Percentiles rank a stretch among this genome's conserved stretches.
Conservation (phyloP, 2,888 invertebrate species). For the Parascotia fuliginaria region DNA sequence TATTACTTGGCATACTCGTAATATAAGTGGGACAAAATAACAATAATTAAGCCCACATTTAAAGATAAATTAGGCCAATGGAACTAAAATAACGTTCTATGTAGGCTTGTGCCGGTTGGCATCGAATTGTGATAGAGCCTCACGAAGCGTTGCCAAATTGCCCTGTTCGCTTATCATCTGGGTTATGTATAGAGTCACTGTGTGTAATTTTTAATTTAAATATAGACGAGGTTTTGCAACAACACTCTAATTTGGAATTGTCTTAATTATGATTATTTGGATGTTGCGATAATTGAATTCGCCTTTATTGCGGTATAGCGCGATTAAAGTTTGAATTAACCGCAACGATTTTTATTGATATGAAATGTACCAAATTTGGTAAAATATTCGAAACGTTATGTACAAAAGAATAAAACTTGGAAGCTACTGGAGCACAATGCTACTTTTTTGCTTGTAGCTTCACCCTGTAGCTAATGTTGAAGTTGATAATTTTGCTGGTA, state of each 20-base stretch:
- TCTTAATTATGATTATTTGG: slow-evolving; percentile 11
- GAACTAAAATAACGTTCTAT: slow-evolving; percentile 66
- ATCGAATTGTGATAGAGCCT: slow-evolving; percentile 70
- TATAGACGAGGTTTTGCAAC: slow-evolving; percentile 46
- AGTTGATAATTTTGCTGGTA: too few relatives aligned
- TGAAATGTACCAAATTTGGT: too few relatives aligned
- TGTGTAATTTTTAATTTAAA: slow-evolving; percentile 57
- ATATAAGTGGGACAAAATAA: slow-evolving; percentile 46
- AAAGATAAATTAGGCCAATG: slow-evolving; percentile 70
- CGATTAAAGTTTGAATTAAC: too few relatives aligned
- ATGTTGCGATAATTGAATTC: neutral
- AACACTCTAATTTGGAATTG: slow-evolving; percentile 21
- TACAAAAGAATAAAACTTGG: too few relatives aligned
- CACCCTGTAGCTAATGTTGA: too few relatives aligned
- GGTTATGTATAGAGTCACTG: slow-evolving; percentile 61
- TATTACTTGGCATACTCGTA: slow-evolving; percentile 26
- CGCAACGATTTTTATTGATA: too few relatives aligned
- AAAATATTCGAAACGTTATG: too few relatives aligned
- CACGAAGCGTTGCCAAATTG: slow-evolving; percentile 76
- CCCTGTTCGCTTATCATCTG: slow-evolving; percentile 78
- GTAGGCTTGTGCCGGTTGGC: slow-evolving; percentile 69
- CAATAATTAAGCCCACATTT: slow-evolving; percentile 57
- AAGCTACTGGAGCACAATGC: too few relatives aligned
- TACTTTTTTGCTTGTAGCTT: too few relatives aligned
- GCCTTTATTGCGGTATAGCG: too few relatives aligned